These are phyloP conservation scores for Heliconius aoede DNA, from an alignment of 2,888 invertebrate species.

Conservation along the genomic window DNA sequence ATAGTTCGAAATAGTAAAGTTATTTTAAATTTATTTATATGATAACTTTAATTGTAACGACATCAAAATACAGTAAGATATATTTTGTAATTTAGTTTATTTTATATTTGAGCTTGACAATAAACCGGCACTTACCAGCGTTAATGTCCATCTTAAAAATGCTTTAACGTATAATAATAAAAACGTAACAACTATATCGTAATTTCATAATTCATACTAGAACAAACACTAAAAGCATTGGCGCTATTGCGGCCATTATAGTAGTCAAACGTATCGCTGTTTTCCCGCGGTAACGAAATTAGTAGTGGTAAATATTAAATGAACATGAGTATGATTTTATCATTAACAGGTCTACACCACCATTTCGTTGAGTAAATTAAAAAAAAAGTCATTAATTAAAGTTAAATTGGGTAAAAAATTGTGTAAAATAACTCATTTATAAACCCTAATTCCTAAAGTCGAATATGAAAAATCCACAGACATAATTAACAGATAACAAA, in stretches of 20 bases:
- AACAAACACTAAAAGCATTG: slow-evolving; percentile 80
- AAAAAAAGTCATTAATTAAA: slow-evolving; percentile 31
- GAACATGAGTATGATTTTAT: slow-evolving; percentile 42
- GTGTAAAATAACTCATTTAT: slow-evolving; percentile 42
- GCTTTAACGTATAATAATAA: slow-evolving; percentile 58
- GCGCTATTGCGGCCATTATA: slow-evolving; percentile 83
- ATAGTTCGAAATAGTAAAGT: background rate
- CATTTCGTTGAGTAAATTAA: slow-evolving; percentile 36
- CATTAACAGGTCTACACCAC: slow-evolving; percentile 31
- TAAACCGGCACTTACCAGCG: slow-evolving; percentile 69
- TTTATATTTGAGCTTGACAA: slow-evolving; percentile 26
- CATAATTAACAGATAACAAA: slow-evolving; percentile 29
- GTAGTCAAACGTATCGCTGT: slow-evolving; percentile 78
- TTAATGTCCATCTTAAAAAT: slow-evolving; percentile 78
- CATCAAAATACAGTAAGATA: slow-evolving; percentile 27
- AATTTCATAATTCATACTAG: slow-evolving; percentile 64
- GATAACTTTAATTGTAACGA: slow-evolving; percentile 8
- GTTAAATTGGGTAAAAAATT: slow-evolving; percentile 35
- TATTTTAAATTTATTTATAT: slow-evolving; percentile 15
- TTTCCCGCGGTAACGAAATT: slow-evolving; percentile 78
- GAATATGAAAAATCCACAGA: slow-evolving; percentile 43
- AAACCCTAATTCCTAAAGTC: slow-evolving; percentile 40
- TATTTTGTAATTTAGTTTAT: slow-evolving; percentile 23
- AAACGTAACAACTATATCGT: slow-evolving; percentile 59
- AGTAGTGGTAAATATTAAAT: slow-evolving; percentile 46